Base-by-base conservation (phyloP, 2,888 invertebrate species). In the Morinoia aosen region DNA sequence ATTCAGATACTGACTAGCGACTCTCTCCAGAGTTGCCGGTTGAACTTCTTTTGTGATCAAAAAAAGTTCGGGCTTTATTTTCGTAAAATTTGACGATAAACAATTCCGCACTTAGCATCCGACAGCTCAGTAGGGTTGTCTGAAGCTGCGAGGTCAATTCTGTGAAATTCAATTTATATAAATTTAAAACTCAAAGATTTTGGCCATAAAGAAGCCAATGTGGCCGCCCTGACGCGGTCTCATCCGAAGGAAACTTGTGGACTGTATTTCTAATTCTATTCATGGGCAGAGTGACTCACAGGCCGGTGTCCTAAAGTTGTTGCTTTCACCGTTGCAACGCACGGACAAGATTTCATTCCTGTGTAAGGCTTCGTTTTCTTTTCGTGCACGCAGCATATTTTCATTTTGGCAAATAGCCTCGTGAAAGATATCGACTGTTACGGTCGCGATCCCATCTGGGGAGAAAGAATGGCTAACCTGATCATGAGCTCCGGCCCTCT, bases 391-490 rank as follows among this genome's bases (percentile, higher is more conserved):
- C 76, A 33, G 76, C 76, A 76, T 76, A 76, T 76, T 76, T 76
- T 76, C 76, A 76, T 76, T 76, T 76, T 76, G 76, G 19, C 76
- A 76, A 76, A 76, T 76, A 33, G 33, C 8, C 25, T 76, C 76
- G 76, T 76, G 76, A 76, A 76, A 76, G 25, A 76, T 76, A 76
- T 76, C 33, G 76, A 76, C 76, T 76, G 76, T 76, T 76, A 76
- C 76, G 76, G 76, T 33, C 16, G 76, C 76, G 8, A 33, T 76
- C 76, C 76, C 76, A 25, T 76, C 33, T 76, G 76, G 76, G 76
- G 33, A 76, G 76, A 76, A 33, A 76, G 76, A 76, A 76, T 76
- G 76, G 76, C 33, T 33, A 76, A 76, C 76, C 76, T 76, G 25
- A 76, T 76, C 76, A 76, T 76, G 76, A 76, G 61, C 76, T 33